Evolutionary conservation across 2,113 vertebrate species (phyloP).

Genomic region (rabbit (Oryctolagus cuniculus)): DNA sequence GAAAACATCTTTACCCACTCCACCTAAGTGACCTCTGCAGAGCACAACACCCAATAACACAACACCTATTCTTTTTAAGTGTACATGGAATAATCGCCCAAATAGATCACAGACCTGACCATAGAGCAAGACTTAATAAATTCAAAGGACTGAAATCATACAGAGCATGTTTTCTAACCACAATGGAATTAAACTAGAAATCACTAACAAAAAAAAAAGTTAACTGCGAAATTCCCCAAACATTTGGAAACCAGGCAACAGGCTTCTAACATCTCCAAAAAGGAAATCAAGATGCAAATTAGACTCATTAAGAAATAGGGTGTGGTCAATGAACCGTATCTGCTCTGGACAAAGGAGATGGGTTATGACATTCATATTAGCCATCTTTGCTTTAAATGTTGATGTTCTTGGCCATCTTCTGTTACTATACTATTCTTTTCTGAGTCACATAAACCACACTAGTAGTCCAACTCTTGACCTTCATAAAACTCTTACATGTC

Average conservation of each 20-base stretch:
- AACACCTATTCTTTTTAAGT: background rate
- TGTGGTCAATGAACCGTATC: background rate
- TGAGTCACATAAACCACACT: background rate
- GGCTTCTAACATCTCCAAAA: constrained; percentile 30
- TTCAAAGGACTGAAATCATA: constrained; percentile 22
- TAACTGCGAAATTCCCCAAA: constrained; percentile 33
- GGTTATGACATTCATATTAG: background rate
- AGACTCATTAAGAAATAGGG: background rate
- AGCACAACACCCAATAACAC: background rate
- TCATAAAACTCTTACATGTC: background rate
- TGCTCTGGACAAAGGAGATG: background rate
- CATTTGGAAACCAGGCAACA: constrained; percentile 38
- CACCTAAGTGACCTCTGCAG: background rate
- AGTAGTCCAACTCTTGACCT: background rate
- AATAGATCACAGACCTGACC: background rate
- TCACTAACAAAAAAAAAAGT: background rate
- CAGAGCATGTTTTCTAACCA: constrained; percentile 28
- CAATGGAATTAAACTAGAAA: constrained; percentile 46
- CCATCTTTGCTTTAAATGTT: background rate
- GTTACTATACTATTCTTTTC: background rate
- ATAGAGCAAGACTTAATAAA: background rate
- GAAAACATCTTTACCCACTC: background rate
- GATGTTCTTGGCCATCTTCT: background rate
- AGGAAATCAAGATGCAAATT: constrained; percentile 25
- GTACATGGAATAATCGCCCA: background rate